Base-by-base conservation (phyloP, 2,797 vertebrate genomes). In the Cichlasoma orientale region DNA sequence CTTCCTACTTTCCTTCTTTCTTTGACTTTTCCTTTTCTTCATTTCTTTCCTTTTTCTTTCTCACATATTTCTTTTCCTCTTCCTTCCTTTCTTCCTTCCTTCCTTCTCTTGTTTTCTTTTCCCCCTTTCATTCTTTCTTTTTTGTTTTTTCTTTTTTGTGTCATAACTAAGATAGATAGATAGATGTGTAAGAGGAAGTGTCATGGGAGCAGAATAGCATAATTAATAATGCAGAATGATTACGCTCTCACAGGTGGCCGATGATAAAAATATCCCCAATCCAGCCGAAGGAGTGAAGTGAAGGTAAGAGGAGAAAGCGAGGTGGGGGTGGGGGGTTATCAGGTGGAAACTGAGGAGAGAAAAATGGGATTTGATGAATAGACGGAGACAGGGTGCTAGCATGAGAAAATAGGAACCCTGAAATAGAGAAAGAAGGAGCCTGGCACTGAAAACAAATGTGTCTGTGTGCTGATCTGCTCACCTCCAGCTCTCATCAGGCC, bases 151-250 rank as follows among this genome's bases (percentile, higher is more conserved):
- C 21, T 41, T 16, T 23, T 7, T 12, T 29, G 33, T 4, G 38
- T 5, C 38, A 13, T 41, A 41, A 44, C 4, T 6, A 1, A 33
- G 31, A 33, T 2, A 36, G 33, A 36, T 36, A 59, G 55, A 55
- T 16, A 44, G 63, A 56, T 13, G 27, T 4, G 29, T 29, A 14
- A 56, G 73, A 72, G 55, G 79, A 78, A 73, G 57, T 82, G 56
- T 50, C 57, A 78, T 21, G 59, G 66, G 66, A 80, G 82, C 68
- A 82, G 75, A 82, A 77, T 33, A 75, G 77, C 59, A 29, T 74
- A 66, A 88, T 94, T 91, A 91, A 94, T 94, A 92, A 93, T 92
- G 87, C 85, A 93, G 74, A 86, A 87, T 88, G 89, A 94, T 92
- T 88, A 89, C 81, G 76, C 82, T 92, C 87, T 90, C 86, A 90